Evolutionary conservation across 2,113 vertebrate species (phyloP), one percentile per base, ranked within the genome.

Genomic region (Pachyramphus minor): DNA sequence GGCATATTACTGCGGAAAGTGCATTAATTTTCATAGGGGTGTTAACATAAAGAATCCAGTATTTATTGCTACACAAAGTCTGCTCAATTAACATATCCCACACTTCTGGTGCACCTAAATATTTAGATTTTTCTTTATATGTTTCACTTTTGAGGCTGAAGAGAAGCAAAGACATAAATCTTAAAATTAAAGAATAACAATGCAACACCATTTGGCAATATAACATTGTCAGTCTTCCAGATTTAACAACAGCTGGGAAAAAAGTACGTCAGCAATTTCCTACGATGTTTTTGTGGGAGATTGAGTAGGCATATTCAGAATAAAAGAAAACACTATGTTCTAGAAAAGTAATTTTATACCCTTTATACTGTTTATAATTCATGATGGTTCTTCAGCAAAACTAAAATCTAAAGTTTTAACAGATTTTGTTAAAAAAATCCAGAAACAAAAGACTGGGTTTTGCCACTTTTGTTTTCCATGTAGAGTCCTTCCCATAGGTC

Each of bases 201-300:
- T 44, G 35, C 42, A 92, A 90, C 7, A 76, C 11, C 14, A 27
- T 68, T 89, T 84, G 69, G 49, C 58, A 92, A 55, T 37, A 56
- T 13, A 39, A 75, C 35, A 81, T 8, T 47, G 21, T 27, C 44
- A 75, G 31, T 84, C 84, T 75, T 82, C 47, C 60, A 95, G 81
- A 87, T 84, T 78, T 92, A 92, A 94, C 56, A 81, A 56, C 59
- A 93, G 52, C 47, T 87, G 47, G 44, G 73, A 68, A 91, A 84
- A 90, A 92, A 75, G 47, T 63, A 87, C 72, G 60, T 52, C 56
- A 92, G 42, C 50, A 77, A 81, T 92, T 92, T 41, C n/a, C n/a
- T n/a, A n/a, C n/a, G n/a, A n/a, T n/a, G n/a, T n/a, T n/a, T n/a
- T n/a, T n/a, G n/a, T n/a, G n/a, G n/a, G n/a, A n/a, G n/a, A n/a